These are phyloP conservation scores for Lottia gigantea DNA, from an alignment of 2,888 invertebrate genomes.

Conservation along the genomic window DNA sequence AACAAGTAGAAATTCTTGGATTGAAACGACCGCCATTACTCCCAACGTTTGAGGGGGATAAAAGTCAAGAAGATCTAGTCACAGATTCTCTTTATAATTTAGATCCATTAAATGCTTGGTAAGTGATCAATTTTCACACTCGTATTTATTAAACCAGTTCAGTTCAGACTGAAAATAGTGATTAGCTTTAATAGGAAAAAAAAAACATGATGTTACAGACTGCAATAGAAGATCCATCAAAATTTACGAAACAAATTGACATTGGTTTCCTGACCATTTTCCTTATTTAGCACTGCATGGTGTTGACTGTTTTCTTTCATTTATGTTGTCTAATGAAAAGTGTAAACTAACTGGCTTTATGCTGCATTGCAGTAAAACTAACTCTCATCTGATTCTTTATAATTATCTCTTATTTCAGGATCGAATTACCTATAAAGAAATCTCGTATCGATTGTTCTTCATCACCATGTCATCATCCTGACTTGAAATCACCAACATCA, in stretches of 20 bases:
- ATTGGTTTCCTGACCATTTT: too few relatives aligned
- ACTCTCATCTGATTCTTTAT: too few relatives aligned
- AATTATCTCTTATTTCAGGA: conserved; percentile 70
- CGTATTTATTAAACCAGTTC: background rate
- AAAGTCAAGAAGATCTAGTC: conserved; percentile 78
- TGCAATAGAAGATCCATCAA: too few relatives aligned
- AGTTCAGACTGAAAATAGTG: too few relatives aligned
- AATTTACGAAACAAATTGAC: too few relatives aligned
- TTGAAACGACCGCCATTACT: conserved; percentile 80
- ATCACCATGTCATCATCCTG: conserved; percentile 16
- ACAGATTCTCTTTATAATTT: conserved; percentile 81
- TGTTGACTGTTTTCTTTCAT: too few relatives aligned
- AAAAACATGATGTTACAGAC: too few relatives aligned
- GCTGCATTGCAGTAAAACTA: too few relatives aligned
- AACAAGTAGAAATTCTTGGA: conserved; percentile 55
- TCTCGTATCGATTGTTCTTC: conserved; percentile 60
- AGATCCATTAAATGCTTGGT: conserved; percentile 86
- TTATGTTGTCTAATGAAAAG: too few relatives aligned
- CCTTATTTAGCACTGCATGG: too few relatives aligned
- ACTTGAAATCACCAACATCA: conserved; percentile 24
- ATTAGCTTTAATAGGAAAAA: too few relatives aligned
- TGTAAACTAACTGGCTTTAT: too few relatives aligned
- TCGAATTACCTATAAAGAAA: conserved; percentile 90
- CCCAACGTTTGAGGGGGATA: conserved; percentile 81
- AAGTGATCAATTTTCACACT: conserved; percentile 61